Evolutionary conservation across 1,140 invertebrate genomes (phyloP), one percentile per base, ranked within the genome.

Genomic region (Drosophila nikananu): DNA sequence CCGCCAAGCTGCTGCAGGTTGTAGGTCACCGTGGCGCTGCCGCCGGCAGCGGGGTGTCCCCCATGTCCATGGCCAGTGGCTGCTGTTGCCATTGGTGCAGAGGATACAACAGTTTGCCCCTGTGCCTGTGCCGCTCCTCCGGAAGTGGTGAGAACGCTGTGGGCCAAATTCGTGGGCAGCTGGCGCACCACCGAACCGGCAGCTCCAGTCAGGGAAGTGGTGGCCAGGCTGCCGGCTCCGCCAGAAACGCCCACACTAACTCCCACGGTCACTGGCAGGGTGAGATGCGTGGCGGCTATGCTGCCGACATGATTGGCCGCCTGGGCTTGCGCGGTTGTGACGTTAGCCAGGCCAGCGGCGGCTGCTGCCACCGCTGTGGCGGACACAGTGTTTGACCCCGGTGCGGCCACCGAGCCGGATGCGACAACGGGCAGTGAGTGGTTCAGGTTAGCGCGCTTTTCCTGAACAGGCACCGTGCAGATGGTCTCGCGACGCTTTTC

Each of bases 401-500:
- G 12, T 7, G 39, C 8, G 21, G 23, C 35, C 2, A 59, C 3
- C n/a, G 84, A 15, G 75, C 52, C 75, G 9, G 84, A 67, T 3
- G 72, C 54, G 21, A 93, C 48, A 7, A 70, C 63, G 15, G 84
- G 84, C 19, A 89, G 21, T 15, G 84, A 81, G 23, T 84, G 84
- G 48, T 89, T 89, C 0, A 89, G 63, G 58, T 92, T 91, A 66
- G 93, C 83, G 21, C 94, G 83, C 76, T 94, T 94, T 63, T 94
- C 94, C 19, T 87, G 82, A 60, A 93, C 91, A 19, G 91, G 83
- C 23, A 87, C 61, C 0, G 84, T 86, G 25, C 92, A 93, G 86
- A 94, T 95, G 44, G 94, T 95, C 41, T 95, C 94, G 3, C 94
- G 93, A 0, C 94, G 93, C 67, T 95, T 95, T 68, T 95, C 95